A percentile compares a stretch with the other conserved stretches of the same genome.
Conservation (phyloP, 2,797 vertebrate species). For the Ambastaia sidthimunki region DNA sequence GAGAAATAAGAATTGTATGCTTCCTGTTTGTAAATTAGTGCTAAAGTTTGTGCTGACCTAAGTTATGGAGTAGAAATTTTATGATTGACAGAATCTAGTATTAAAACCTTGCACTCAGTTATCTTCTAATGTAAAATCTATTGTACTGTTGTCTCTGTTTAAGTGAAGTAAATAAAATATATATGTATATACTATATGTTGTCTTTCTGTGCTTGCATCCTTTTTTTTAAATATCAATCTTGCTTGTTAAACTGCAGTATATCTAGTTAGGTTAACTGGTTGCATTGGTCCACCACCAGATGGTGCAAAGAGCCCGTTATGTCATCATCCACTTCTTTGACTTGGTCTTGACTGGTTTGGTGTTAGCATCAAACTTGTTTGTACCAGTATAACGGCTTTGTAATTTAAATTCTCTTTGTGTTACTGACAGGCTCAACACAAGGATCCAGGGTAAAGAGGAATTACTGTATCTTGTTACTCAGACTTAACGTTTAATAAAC, state of each 20-base stretch:
- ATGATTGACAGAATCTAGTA: conserved; percentile 63
- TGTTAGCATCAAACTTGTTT: not conserved
- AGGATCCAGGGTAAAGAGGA: not conserved
- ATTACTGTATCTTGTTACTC: conserved; percentile 1
- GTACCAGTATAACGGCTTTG: not conserved
- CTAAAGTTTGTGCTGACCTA: conserved; percentile 41
- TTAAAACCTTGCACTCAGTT: conserved; percentile 66
- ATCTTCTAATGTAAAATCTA: conserved; percentile 70
- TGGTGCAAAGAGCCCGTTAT: conserved; percentile 10
- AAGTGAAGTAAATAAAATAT: conserved; percentile 68
- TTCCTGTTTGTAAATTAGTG: conserved; percentile 62
- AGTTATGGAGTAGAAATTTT: conserved; percentile 58
- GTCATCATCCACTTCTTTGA: not conserved
- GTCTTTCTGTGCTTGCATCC: not conserved
- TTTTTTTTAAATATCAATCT: not conserved
- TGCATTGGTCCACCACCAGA: conserved; percentile 34
- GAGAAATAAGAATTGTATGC: conserved; percentile 52
- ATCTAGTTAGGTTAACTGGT: not conserved
- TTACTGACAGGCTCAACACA: not conserved
- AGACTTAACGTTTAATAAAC: not conserved
- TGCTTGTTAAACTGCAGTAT: not conserved
- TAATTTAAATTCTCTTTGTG: not conserved
- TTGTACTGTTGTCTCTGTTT: conserved; percentile 63
- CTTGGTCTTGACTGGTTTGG: not conserved
- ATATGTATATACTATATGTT: conserved; percentile 42